A percentile compares a stretch with the other conserved stretches of the same genome.
These are phyloP conservation scores for Pseudomugil tenellus DNA, from an alignment of 2,797 vertebrate genomes.

Conservation along the genomic window DNA sequence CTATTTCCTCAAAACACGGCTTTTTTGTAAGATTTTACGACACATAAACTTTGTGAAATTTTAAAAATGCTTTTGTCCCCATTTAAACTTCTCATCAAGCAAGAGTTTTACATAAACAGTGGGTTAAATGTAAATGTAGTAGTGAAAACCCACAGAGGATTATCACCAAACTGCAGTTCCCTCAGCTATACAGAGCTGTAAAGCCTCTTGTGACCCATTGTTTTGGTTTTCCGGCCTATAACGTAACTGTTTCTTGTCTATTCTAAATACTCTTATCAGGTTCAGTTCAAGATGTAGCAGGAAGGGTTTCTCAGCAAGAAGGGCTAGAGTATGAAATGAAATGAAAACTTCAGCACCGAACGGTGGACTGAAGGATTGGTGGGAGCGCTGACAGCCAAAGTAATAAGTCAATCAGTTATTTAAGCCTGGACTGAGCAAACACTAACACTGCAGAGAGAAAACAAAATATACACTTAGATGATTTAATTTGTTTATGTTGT, in stretches of 20 bases:
- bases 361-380: not conserved
- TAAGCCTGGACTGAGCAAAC: not conserved
- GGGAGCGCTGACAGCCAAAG: not conserved
- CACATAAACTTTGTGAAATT: not conserved
- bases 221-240: not conserved
- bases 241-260: not conserved
- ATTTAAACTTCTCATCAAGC: not conserved
- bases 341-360: not conserved
- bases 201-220: not conserved
- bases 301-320: not conserved
- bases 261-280: not conserved
- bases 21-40: not conserved
- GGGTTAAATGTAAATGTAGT: not conserved
- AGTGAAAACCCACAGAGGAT: not conserved
- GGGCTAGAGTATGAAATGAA: too few relatives aligned
- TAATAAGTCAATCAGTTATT: not conserved
- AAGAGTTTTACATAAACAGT: not conserved
- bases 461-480: too few relatives aligned
- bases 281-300: not conserved
- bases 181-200: not conserved
- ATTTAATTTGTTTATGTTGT: too few relatives aligned
- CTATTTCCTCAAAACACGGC: not conserved
- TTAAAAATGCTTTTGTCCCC: not conserved
- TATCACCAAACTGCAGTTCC: not conserved
- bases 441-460: slow-evolving; percentile 1